Base-by-base conservation (phyloP, 1,140 invertebrate species). In the Rhopalosiphum maidis region DNA sequence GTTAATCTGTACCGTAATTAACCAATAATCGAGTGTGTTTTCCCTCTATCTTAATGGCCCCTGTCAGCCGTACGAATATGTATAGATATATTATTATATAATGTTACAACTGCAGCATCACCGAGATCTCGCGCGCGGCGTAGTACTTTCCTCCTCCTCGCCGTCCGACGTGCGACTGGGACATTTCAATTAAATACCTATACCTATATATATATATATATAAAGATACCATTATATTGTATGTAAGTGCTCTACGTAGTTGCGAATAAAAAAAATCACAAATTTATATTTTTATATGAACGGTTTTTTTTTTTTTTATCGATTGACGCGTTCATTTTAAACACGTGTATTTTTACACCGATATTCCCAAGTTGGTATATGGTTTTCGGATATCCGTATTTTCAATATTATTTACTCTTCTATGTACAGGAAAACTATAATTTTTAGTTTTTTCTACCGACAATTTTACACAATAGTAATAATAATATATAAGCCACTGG, bases 1-100 rank as follows among this genome's bases (percentile, higher is more conserved):
- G 90, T 91, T 91, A 91, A 91, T 92, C 77, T 68, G 90, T 37
- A 82, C 77, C 68, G 43, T 82, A 91, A 83, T 91, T 83, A 48
- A 83, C 60, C 77, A 54, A 85, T 83, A 91, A 91, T 91, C 54
- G 46, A 48, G 46, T 87, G 35, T 37, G 51, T 89, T 35, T 77
- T 68, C 60, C n/a, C 46, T 11, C n/a, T 55, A 37, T 55, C 51
- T 89, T 89, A 89, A 89, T 37, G 48, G 35, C 87, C 87, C n/a
- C n/a, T 55, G 87, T 89, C 87, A 55, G 51, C 22, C 35, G 51
- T 89, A 55, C 46, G 41, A 46, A 43, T 41, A 11, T 86, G 85
- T 86, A 46, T 86, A 83, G 37, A 25, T 30, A 86, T 41, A 37
- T 43, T n/a, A 51, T 87, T 48, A n/a, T 30, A 85, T 25, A 48